These are phyloP conservation scores for Ariopsis seemanni DNA, from an alignment of 2,113 vertebrate genomes.

Conservation along the genomic window DNA sequence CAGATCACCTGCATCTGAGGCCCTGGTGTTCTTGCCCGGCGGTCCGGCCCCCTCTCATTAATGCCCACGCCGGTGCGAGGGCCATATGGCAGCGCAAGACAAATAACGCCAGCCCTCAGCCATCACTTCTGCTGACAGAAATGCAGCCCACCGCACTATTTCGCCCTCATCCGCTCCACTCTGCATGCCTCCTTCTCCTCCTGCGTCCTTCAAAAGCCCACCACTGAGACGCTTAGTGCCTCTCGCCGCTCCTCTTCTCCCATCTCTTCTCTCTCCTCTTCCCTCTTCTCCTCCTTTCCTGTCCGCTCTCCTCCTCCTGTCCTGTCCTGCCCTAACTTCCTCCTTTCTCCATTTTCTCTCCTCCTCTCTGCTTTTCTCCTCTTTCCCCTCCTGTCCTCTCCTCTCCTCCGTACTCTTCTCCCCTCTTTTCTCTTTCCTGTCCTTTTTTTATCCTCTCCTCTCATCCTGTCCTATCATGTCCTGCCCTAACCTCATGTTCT, in stretches of 20 bases:
- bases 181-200: slow-evolving; percentile 62
- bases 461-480: not conserved
- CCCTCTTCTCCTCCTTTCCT: too few species aligned
- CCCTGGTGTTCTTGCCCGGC: slow-evolving; percentile 72
- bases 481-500: not conserved
- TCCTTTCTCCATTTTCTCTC: not conserved
- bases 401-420: not conserved
- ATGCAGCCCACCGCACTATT: slow-evolving; percentile 79
- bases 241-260: slow-evolving; percentile 34
- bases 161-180: slow-evolving; percentile 72
- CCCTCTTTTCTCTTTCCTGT: not conserved
- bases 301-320: not conserved
- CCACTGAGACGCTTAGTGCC: slow-evolving; percentile 28
- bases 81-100: slow-evolving; percentile 79
- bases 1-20: slow-evolving; percentile 72
- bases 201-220: slow-evolving; percentile 71
- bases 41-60: slow-evolving; percentile 80
- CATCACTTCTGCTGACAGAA: slow-evolving; percentile 84
- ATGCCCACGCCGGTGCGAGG: slow-evolving; percentile 72
- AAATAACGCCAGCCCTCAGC: slow-evolving; percentile 77
- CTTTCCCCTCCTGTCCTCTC: too few species aligned
- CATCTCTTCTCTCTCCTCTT: slow-evolving; percentile 34
- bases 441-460: not conserved
- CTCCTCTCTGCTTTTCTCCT: not conserved
- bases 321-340: not conserved